Evolutionary conservation across 2,113 vertebrate species (phyloP), one percentile per base, ranked within the genome.

Genomic region (Sterna hirundo): DNA sequence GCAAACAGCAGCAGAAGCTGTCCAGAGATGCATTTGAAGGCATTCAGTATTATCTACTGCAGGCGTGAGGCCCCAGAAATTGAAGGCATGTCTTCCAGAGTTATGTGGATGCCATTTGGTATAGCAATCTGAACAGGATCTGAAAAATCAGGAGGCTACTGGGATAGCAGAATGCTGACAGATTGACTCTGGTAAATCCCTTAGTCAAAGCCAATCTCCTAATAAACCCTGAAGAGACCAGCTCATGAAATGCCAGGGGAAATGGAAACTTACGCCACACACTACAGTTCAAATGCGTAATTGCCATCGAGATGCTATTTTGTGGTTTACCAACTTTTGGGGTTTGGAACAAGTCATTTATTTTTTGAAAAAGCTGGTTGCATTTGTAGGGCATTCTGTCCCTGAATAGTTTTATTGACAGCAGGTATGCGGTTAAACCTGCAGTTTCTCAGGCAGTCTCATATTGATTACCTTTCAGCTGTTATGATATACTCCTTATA

Each of bases 401-500:
- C n/a, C 61, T 69, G 42, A 52, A 36, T 90, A 52, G 88, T 88
- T 88, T 94, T 83, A 58, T 52, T 92, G 88, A 80, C 69, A 69
- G 49, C 5, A 77, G 27, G 10, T 51, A 66, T 51, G 47, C 0
- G 8, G 69, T 66, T 92, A 86, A 86, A 81, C 55, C 36, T 81
- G 36, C 23, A n/a, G 5, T 90, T 96, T 82, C 46, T 89, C 36
- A 49, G 52, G 49, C 26, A 51, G 29, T 57, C 19, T 49, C 68
- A 12, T 65, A 94, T 92, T 83, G 90, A 92, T 74, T 94, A 47
- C 42, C 81, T 91, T 83, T 93, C 57, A 91, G 26, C 13, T 60
- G 84, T 57, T 52, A 89, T 64, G 82, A 29, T 66, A 9, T 52
- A 19, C 4, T 68, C 64, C 51, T 58, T 92, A 86, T 75, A 90